These are phyloP conservation scores for Eugnorisma glareosa DNA, from an alignment of 2,888 invertebrate species.

Conservation along the genomic window DNA sequence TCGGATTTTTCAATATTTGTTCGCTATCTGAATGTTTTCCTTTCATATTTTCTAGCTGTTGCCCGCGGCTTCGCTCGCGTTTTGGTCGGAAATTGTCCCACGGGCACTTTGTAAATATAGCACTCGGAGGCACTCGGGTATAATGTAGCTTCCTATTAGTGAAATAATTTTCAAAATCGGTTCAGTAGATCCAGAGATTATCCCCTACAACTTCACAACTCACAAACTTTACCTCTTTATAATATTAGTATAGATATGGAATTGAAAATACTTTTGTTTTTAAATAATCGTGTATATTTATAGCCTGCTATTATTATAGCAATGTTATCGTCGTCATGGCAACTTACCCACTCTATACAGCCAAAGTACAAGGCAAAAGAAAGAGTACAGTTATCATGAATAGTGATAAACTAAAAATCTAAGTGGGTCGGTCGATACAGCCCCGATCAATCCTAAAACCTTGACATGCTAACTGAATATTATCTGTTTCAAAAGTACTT, in stretches of 20 bases:
- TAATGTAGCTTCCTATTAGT: too few relatives aligned
- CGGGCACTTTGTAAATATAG: too few relatives aligned
- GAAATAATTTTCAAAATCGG: too few relatives aligned
- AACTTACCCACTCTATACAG: conserved; percentile 3
- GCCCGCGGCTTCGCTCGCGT: too few relatives aligned
- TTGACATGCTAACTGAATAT: conserved; percentile 57
- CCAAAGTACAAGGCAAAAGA: conserved; percentile 6
- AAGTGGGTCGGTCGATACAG: conserved; percentile 65
- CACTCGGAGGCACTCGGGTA: too few relatives aligned
- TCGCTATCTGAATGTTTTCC: neutral
- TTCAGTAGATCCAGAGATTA: too few relatives aligned
- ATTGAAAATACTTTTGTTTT: conserved; percentile 16
- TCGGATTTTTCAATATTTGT: conserved; percentile 10
- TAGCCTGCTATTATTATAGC: neutral
- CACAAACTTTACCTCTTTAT: too few relatives aligned
- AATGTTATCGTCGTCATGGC: conserved; percentile 18
- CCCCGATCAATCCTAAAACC: conserved; percentile 50
- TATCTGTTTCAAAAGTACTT: neutral
- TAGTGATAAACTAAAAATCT: conserved; percentile 32
- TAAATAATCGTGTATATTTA: neutral
- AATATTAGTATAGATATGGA: too few relatives aligned
- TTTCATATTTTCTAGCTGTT: too few relatives aligned
- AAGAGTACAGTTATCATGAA: conserved; percentile 27
- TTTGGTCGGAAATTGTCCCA: too few relatives aligned
- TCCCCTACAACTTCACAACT: too few relatives aligned